A percentile compares a stretch with the other conserved stretches of the same genome.
phyloP scores from a whole-genome alignment of 2,797 vertebrate genomes.

The Telmatherina bonti region DNA sequence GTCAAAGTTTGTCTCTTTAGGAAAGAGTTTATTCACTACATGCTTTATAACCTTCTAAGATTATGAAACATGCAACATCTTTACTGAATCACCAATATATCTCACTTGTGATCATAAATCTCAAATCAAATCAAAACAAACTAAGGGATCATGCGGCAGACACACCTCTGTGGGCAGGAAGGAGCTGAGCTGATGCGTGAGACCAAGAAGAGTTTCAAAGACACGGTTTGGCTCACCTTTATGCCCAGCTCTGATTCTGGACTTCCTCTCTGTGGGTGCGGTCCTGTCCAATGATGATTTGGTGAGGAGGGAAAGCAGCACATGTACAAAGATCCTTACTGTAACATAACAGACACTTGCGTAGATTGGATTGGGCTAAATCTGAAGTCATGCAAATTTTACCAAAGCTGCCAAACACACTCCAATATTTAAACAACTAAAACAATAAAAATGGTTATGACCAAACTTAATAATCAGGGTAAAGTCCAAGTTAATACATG shows the following conservation, averaged over 20 bases:
- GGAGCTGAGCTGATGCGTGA: conserved; percentile 40
- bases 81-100: not conserved
- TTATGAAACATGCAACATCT: not conserved
- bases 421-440: too few relatives aligned
- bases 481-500: too few relatives aligned
- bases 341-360: conserved; percentile 2
- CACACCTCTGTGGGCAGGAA: conserved; percentile 44
- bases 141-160: not conserved
- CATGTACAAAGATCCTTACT: not conserved
- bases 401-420: too few relatives aligned
- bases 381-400: too few relatives aligned
- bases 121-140: conserved; percentile 10
- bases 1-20: not conserved
- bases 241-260: conserved; percentile 21
- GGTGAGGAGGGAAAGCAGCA: conserved; percentile 1
- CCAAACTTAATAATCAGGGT: too few relatives aligned
- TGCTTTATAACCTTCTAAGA: not conserved
- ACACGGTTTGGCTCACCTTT: conserved; percentile 43
- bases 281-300: conserved; percentile 5
- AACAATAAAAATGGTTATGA: too few relatives aligned
- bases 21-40: not conserved
- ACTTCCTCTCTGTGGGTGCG: conserved; percentile 46
- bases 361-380: not conserved
- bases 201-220: conserved; percentile 27
- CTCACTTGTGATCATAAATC: not conserved